These are phyloP conservation scores for Argyrosomus japonicus DNA, from an alignment of 2,113 vertebrate genomes.

Conservation along the genomic window DNA sequence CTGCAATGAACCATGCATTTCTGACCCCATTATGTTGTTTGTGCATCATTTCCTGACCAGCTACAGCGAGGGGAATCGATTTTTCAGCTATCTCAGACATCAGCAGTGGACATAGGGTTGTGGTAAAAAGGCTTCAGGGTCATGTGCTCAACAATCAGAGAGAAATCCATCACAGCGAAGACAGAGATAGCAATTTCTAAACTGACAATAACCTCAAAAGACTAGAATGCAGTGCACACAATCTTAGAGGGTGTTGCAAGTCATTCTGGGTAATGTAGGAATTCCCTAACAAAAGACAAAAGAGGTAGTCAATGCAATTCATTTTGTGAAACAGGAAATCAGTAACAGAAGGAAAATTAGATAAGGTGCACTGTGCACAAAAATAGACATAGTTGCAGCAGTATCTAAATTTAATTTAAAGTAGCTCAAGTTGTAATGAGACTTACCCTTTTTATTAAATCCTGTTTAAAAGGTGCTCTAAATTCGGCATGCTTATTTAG, in stretches of 20 bases:
- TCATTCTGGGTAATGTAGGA: background rate
- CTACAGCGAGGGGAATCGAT: conserved; percentile 3
- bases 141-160: background rate
- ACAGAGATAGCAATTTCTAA: too few relatives aligned
- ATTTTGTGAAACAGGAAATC: background rate
- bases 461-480: background rate
- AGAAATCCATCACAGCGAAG: background rate
- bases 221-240: background rate
- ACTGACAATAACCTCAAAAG: too few relatives aligned
- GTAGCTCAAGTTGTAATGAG: background rate
- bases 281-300: background rate
- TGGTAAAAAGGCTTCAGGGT: background rate
- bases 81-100: conserved; percentile 3
- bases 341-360: background rate
- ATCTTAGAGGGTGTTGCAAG: background rate
- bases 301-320: background rate
- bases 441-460: background rate
- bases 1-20: conserved; percentile 1
- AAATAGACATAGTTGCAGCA: background rate
- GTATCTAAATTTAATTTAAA: conserved; percentile 1
- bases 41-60: conserved; percentile 20
- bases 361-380: background rate
- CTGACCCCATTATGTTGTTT: background rate
- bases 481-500: background rate
- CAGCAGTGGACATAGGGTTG: conserved; percentile 14